Evolutionary conservation across 2,888 invertebrate species (phyloP), one percentile per base, ranked within the genome.

Genomic region (Athalia cordata): DNA sequence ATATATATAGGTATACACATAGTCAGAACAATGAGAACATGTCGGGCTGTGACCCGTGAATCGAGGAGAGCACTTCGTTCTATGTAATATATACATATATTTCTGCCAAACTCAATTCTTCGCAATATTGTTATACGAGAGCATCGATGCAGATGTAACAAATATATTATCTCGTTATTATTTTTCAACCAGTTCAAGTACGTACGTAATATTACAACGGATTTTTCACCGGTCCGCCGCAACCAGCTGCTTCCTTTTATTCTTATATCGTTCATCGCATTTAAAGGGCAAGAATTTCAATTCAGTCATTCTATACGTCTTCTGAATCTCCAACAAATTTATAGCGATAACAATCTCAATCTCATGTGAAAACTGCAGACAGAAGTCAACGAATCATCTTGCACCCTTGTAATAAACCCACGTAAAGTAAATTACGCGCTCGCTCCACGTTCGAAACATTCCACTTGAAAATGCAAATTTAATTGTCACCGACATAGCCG

Each of bases 1-100:
- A n/a, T n/a, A n/a, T n/a, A n/a, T n/a, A n/a, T n/a, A n/a, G n/a
- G n/a, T n/a, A 29, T 29, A 29, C 1, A 29, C 2, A 29, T 29
- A 29, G 29, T 29, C 45, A 72, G 72, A 72, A 75, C 75, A 64
- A 75, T 61, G 75, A 50, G 62, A 62, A 75, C 61, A 75, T 75
- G 75, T 49, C 62, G 50, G 55, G 29, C 75, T 62, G 62, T 75
- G 75, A 75, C 62, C 62, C 75, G 75, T 75, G 64, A 61, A 75
- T 75, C 52, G 52, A 75, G 62, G 64, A 59, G 72, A 57, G 59
- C 72, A 13, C 62, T 62, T 57, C 45, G 9, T 47, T 11, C 13
- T 49, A 59, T 47, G n/a, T 45, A 15, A 72, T 59, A 47, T 72
- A 59, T 72, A 59, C n/a, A 47, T 29, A 29, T 29, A 29, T 29